Evolutionary conservation across 2,797 vertebrate species (phyloP), one percentile per base, ranked within the genome.

Genomic region (Enteromius viviparus): DNA sequence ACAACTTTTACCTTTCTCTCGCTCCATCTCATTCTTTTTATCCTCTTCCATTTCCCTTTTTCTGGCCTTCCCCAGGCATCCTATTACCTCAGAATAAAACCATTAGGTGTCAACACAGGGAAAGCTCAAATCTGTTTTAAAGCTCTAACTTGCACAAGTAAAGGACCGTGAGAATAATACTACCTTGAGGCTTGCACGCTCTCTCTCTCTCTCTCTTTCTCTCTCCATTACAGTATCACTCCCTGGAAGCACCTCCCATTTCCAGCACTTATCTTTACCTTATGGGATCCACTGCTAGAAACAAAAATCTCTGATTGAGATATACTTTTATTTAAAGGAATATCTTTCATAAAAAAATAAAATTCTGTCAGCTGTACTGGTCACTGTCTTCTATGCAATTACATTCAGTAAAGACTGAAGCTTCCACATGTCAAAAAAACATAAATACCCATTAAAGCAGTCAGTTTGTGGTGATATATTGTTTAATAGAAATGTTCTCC

Each of bases 81-180:
- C 81, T 69, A 80, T 85, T 85, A 83, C 81, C 51, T 75, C 49
- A 78, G 58, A 83, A 83, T 80, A 83, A 80, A 86, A 76, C 77
- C 71, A 70, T 76, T 23, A 76, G 81, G 76, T 80, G 70, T 80
- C 81, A 64, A 83, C 71, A 83, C 40, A 81, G 77, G 53, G 26
- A 80, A 49, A 71, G 85, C 74, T 80, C 69, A 79, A 76, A 83
- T 83, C 81, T 83, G 64, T 86, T 80, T 76, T 80, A 76, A 83
- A 83, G 64, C 70, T 53, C 77, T 83, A 58, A 80, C 72, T 37
- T 51, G 74, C 10, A 37, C 60, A 10, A 40, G 62, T 21, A 47
- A 51, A 66, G 45, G 62, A 34, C 51, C 64, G 19, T 60, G 49
- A 53, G 71, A 45, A 23, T 86, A 83, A 83, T 70, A 23, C 64